Evolutionary conservation across 2,888 invertebrate species (phyloP).

Genomic region (Trilocha varians): DNA sequence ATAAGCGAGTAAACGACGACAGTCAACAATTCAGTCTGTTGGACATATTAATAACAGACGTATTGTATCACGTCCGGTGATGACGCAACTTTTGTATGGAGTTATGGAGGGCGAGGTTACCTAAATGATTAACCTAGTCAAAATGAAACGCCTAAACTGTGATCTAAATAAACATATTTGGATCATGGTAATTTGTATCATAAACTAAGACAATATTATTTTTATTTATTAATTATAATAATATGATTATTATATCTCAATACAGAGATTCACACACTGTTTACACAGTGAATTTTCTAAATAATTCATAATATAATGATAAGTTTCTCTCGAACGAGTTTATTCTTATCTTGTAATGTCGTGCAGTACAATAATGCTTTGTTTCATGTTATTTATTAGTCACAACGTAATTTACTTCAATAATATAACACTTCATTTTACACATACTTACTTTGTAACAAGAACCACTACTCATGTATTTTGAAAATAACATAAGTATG

Average conservation of each 20-base stretch:
- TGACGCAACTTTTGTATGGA: slow-evolving; percentile 24
- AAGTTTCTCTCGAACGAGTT: background rate
- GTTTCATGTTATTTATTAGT: background rate
- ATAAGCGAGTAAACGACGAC: slow-evolving; percentile 23
- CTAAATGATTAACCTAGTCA: slow-evolving; percentile 8
- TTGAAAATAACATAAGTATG: too few relatives aligned
- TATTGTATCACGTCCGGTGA: slow-evolving; percentile 31
- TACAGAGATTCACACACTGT: too few relatives aligned
- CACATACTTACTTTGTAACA: too few relatives aligned
- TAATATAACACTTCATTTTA: too few relatives aligned
- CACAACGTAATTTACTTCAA: background rate
- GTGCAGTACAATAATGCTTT: background rate
- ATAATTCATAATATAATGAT: too few relatives aligned
- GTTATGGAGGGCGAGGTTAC: slow-evolving; percentile 25
- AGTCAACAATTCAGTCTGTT: slow-evolving; percentile 14
- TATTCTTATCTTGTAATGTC: background rate
- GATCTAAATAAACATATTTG: background rate
- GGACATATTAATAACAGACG: slow-evolving; percentile 31
- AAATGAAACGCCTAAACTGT: slow-evolving; percentile 5
- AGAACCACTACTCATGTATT: too few relatives aligned
- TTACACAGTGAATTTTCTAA: too few relatives aligned
- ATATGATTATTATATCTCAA: background rate
- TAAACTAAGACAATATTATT: too few relatives aligned
- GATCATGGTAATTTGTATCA: background rate
- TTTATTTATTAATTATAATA: background rate